Conservation (phyloP, 1,140 invertebrate genomes). For the Archivesica marissinica region DNA sequence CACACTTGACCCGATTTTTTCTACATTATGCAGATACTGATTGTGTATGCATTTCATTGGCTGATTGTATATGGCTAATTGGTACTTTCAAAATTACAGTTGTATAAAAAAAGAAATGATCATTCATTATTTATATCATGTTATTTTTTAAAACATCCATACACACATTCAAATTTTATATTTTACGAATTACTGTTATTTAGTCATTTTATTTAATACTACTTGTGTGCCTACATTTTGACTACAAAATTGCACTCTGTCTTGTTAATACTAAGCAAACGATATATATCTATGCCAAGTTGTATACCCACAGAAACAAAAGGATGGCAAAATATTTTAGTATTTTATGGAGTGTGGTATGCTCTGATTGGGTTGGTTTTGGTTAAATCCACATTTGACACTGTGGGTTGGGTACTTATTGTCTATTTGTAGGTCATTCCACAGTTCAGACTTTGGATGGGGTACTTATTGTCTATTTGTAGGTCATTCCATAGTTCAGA, state of each 20-base stretch:
- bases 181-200: constrained; percentile 32
- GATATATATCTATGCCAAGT: neutral
- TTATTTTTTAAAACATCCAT: constrained; percentile 58
- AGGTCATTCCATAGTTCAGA: no score
- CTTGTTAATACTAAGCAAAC: neutral
- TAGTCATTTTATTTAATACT: constrained; percentile 30
- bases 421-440: no score
- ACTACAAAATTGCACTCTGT: no score
- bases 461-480: no score
- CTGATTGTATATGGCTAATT: no score
- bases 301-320: constrained; percentile 4
- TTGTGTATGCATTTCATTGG: no score
- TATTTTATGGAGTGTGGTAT: neutral
- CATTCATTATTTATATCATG: constrained; percentile 63
- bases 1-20: no score
- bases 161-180: constrained; percentile 52
- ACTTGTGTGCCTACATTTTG: constrained; percentile 17
- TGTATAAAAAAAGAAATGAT: constrained; percentile 17
- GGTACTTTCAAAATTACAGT: neutral
- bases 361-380: neutral
- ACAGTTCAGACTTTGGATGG: no score
- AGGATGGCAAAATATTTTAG: constrained; percentile 9
- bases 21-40: no score
- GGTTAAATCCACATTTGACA: no score
- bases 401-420: no score